A percentile compares a stretch with the other conserved stretches of the same genome.
Conservation (phyloP, 2,797 vertebrate genomes). For the Onychomys arenicola region DNA sequence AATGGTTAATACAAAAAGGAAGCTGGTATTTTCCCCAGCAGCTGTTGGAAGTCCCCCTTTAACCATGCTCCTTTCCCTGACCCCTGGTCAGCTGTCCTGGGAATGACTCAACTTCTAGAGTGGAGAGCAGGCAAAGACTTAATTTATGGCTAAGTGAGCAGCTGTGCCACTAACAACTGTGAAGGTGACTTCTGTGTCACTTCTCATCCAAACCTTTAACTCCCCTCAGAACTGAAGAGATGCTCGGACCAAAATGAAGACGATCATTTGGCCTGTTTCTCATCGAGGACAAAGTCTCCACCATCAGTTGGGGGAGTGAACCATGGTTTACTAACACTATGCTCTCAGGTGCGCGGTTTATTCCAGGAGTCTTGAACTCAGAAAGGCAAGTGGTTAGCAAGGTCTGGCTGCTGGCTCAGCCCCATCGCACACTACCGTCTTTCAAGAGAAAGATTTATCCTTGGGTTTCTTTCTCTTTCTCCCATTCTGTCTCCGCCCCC, state of each 20-base stretch:
- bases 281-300: not conserved
- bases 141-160: not conserved
- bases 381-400: not conserved
- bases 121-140: not conserved
- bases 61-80: not conserved
- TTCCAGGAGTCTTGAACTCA: not conserved
- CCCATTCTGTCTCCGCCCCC: not conserved
- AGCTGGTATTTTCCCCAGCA: not conserved
- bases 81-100: not conserved
- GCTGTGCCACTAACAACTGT: not conserved
- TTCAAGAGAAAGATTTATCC: slow-evolving; percentile 25
- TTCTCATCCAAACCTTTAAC: not conserved
- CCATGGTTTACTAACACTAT: not conserved
- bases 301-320: not conserved
- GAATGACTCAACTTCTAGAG: not conserved
- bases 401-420: not conserved
- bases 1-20: not conserved
- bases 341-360: not conserved
- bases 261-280: not conserved
- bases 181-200: not conserved
- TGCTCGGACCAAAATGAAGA: slow-evolving; percentile 6
- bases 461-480: slow-evolving; percentile 11
- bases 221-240: slow-evolving; percentile 31
- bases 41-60: not conserved
- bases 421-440: not conserved